Conservation (phyloP, 92 coral and sea anemone species). For the Desmophyllum pertusum region DNA sequence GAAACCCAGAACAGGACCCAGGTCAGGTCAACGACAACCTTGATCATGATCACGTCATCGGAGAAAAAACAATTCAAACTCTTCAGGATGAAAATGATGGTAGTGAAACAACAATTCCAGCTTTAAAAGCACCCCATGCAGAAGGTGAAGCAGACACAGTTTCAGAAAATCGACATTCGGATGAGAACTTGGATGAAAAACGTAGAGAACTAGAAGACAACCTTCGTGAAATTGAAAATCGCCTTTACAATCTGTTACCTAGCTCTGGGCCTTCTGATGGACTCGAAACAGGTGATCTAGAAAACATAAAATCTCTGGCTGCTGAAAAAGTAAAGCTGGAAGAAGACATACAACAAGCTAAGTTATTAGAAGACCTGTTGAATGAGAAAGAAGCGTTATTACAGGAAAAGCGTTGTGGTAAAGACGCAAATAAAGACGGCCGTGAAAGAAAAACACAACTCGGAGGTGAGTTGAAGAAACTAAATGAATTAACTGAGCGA, state of each 20-base stretch:
- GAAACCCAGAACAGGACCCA: conserved; percentile 5
- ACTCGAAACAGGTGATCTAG: background rate
- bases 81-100: background rate
- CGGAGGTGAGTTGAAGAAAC: conserved; percentile 11
- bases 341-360: conserved; percentile 42
- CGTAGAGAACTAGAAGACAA: conserved; percentile 4
- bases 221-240: conserved; percentile 5
- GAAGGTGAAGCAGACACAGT: background rate
- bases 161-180: background rate
- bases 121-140: background rate
- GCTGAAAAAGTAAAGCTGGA: conserved; percentile 18
- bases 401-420: background rate
- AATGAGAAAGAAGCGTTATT: background rate
- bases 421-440: background rate
- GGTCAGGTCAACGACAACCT: conserved; percentile 16
- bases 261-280: background rate
- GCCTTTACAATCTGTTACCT: background rate
- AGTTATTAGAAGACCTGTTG: conserved; percentile 17
- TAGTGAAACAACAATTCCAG: background rate
- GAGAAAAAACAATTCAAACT: background rate
- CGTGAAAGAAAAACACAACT: background rate
- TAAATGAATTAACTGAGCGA: conserved; percentile 36
- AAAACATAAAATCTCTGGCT: background rate
- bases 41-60: too few relatives aligned
- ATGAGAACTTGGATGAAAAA: background rate